Conservation (phyloP, 1,140 invertebrate species). For the Cephus cinctus region DNA sequence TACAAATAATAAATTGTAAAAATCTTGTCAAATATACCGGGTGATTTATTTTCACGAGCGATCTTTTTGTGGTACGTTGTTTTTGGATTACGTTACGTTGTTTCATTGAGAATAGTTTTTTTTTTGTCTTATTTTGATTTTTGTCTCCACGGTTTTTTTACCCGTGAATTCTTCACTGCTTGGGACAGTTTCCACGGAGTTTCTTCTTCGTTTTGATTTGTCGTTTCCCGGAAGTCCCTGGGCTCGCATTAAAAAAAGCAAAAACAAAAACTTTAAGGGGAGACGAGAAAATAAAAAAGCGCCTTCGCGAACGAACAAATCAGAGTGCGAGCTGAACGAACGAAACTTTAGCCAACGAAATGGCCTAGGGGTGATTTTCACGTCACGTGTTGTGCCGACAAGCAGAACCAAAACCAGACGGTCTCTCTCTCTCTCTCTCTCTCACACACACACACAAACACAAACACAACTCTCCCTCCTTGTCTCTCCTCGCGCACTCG, state of each 20-base stretch:
- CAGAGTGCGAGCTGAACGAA: conserved; percentile 30
- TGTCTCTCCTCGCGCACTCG: too few relatives aligned
- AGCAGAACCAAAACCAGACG: background rate
- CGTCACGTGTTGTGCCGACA: conserved; percentile 19
- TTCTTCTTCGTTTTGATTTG: background rate
- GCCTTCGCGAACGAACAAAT: conserved; percentile 28
- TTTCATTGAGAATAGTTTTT: too few relatives aligned
- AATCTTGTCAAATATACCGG: too few relatives aligned
- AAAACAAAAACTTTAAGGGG: too few relatives aligned
- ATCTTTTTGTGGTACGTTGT: too few relatives aligned
- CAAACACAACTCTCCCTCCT: background rate
- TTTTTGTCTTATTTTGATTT: too few relatives aligned
- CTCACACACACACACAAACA: conserved; percentile 4
- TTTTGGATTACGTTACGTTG: too few relatives aligned
- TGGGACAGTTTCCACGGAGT: too few relatives aligned
- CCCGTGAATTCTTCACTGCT: too few relatives aligned
- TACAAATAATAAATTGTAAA: too few relatives aligned
- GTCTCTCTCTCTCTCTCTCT: background rate
- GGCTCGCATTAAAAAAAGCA: conserved; percentile 20
- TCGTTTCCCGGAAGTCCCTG: conserved; percentile 1
- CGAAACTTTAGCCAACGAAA: conserved; percentile 17
- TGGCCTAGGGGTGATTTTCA: conserved; percentile 29
- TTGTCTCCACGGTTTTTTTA: too few relatives aligned
- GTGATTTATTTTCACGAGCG: too few relatives aligned
- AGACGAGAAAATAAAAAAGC: background rate